A percentile compares a stretch with the other conserved stretches of the same genome.
These are phyloP conservation scores for Nilaparvata lugens DNA, from an alignment of 1,140 invertebrate genomes.

Conservation along the genomic window DNA sequence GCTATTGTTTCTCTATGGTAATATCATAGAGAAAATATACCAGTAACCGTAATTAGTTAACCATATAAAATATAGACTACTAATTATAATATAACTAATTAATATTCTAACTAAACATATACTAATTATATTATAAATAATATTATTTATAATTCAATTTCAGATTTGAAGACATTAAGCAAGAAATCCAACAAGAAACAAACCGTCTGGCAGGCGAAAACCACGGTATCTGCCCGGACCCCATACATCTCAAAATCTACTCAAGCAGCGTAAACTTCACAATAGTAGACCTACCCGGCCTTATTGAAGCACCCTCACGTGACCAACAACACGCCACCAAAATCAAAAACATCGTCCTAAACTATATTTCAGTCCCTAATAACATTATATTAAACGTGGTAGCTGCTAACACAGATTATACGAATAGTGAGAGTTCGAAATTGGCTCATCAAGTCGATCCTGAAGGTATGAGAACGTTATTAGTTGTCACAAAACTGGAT, in stretches of 20 bases:
- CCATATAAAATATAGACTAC: no score
- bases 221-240: constrained; percentile 59
- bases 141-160: no score
- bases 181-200: constrained; percentile 66
- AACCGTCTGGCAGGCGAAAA: constrained; percentile 56
- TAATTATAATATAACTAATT: no score
- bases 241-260: constrained; percentile 61
- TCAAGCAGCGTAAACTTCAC: constrained; percentile 54
- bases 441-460: constrained; percentile 52
- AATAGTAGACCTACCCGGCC: constrained; percentile 50
- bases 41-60: no score
- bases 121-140: no score
- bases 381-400: constrained; percentile 46
- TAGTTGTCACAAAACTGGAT: constrained; percentile 66
- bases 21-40: no score
- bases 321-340: constrained; percentile 54
- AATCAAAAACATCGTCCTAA: constrained; percentile 47
- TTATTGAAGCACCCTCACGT: constrained; percentile 53
- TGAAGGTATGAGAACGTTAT: constrained; percentile 53
- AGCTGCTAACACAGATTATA: constrained; percentile 56
- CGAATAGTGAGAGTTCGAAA: constrained; percentile 53
- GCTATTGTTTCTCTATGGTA: no score
- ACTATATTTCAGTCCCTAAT: constrained; percentile 44
- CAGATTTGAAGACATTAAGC: constrained; percentile 51
- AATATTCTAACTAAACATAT: no score